Evolutionary conservation across 1,140 invertebrate genomes (phyloP).

Genomic region (Oncopodura yosiiana): DNA sequence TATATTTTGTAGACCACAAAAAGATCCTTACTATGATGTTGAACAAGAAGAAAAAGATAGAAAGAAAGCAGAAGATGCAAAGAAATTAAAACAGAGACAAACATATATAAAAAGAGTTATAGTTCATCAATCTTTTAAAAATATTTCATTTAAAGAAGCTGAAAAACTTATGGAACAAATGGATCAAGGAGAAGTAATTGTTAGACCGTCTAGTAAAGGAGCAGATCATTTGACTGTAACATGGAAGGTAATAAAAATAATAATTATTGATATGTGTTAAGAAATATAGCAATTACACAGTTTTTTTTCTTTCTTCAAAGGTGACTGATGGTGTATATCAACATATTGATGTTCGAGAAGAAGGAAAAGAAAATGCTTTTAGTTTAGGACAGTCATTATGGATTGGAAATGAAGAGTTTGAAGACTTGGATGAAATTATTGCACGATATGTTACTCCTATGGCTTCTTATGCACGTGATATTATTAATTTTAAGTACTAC

Average conservation of each 20-base stretch:
- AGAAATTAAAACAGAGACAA: slow-evolving; percentile 64
- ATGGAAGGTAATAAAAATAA: background rate
- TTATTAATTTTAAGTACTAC: slow-evolving; percentile 86
- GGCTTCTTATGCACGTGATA: slow-evolving; percentile 80
- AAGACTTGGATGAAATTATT: slow-evolving; percentile 98
- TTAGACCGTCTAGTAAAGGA: slow-evolving; percentile 92
- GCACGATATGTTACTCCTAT: slow-evolving; percentile 92
- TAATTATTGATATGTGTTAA: no score
- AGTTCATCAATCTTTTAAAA: slow-evolving; percentile 94
- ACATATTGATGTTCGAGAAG: slow-evolving; percentile 90
- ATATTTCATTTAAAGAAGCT: slow-evolving; percentile 86
- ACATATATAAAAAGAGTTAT: slow-evolving; percentile 92
- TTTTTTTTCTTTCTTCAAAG: slow-evolving; percentile 80
- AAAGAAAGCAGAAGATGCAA: slow-evolving; percentile 66
- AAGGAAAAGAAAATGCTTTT: slow-evolving; percentile 94
- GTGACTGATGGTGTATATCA: slow-evolving; percentile 87
- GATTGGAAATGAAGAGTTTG: slow-evolving; percentile 83
- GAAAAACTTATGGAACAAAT: slow-evolving; percentile 81
- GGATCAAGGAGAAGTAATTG: slow-evolving; percentile 92
- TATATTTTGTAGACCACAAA: slow-evolving; percentile 53
- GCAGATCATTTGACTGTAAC: slow-evolving; percentile 35
- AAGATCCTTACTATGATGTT: slow-evolving; percentile 84
- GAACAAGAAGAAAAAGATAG: slow-evolving; percentile 71
- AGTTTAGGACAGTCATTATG: slow-evolving; percentile 79
- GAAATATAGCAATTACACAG: no score